A percentile compares a stretch with the other conserved stretches of the same genome.
phyloP scores from a whole-genome alignment of 2,113 vertebrate genomes.

The Anarrhichthys ocellatus region DNA sequence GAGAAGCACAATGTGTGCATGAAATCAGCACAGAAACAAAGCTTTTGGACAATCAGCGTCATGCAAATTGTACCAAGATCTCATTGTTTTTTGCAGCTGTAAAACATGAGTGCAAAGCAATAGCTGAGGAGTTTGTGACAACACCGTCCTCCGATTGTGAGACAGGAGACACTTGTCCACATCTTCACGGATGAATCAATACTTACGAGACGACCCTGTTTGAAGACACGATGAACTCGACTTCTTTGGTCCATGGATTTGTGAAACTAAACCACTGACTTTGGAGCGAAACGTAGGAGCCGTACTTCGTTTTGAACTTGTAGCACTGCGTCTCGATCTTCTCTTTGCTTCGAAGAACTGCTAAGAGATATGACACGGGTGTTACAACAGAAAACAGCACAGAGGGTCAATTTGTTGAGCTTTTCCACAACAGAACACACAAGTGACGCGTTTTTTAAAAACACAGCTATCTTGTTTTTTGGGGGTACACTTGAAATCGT shows the following conservation, averaged over 20 bases:
- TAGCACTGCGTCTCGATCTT: slow-evolving; percentile 89
- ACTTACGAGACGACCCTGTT: slow-evolving; percentile 90
- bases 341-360: slow-evolving; percentile 90
- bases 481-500: background rate
- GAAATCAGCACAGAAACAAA: background rate
- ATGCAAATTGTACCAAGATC: background rate
- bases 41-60: background rate
- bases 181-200: background rate
- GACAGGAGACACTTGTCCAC: background rate
- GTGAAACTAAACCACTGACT: slow-evolving; percentile 92
- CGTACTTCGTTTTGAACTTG: slow-evolving; percentile 90
- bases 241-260: slow-evolving; percentile 93
- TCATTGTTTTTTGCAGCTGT: background rate
- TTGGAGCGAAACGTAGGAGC: slow-evolving; percentile 87
- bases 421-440: background rate
- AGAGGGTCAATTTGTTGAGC: background rate
- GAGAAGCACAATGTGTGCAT: background rate
- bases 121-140: background rate
- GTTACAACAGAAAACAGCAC: background rate
- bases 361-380: slow-evolving; percentile 30
- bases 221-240: slow-evolving; percentile 90
- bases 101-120: background rate
- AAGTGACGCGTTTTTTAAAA: background rate
- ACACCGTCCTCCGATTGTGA: background rate
- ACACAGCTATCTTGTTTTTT: background rate